Base-by-base conservation (phyloP, 2,888 invertebrate species). In the Digitonthophagus gazella region DNA sequence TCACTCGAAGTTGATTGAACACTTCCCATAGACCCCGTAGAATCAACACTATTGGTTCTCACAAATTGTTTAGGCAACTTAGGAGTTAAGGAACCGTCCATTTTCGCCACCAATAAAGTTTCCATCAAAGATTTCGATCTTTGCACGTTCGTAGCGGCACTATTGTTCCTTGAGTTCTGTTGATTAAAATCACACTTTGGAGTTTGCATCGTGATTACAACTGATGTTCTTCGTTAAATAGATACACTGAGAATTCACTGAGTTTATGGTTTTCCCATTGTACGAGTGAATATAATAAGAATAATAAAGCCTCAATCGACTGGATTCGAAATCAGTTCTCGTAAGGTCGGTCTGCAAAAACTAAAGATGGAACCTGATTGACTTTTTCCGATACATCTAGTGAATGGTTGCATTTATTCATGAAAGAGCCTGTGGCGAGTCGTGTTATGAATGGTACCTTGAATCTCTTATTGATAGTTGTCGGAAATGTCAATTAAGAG, bases 71-170 rank as follows among this genome's bases (percentile, higher is more conserved):
- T 81, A 72, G 82, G 84, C 20, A 66, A 66, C 18, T 44, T 65
- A 3, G 16, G 15, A 14, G 67, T 69, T 67, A 80, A 71, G 69
- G 86, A 87, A 11, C 90, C 86, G 77, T 93, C 93, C 87, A 93
- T 93, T 82, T 93, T 93, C 3, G 92, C 93, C 58, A 92, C 90
- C 67, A 93, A 84, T 68, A 93, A 83, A 70, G 90, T 89, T 80
- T 93, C 93, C 93, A 93, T 93, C 19, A 93, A 83, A n/a, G 90
- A 89, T 73, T 91, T 85, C n/a, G 90, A 90, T 65, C 88, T 84
- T 16, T 88, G 85, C 74, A 86, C 85, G 67, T 86, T 85, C 72
- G 83, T 85, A n/a, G 28, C 28, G 58, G 63, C 63, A 56, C 63
- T 54, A 1, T 28, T 55, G 16, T 54, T n/a, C 65, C 18, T 19